Percentiles rank a stretch among this genome's conserved stretches.
Evolutionary conservation across 2,797 vertebrate species (phyloP).

Genomic region (Poecilia velifera): DNA sequence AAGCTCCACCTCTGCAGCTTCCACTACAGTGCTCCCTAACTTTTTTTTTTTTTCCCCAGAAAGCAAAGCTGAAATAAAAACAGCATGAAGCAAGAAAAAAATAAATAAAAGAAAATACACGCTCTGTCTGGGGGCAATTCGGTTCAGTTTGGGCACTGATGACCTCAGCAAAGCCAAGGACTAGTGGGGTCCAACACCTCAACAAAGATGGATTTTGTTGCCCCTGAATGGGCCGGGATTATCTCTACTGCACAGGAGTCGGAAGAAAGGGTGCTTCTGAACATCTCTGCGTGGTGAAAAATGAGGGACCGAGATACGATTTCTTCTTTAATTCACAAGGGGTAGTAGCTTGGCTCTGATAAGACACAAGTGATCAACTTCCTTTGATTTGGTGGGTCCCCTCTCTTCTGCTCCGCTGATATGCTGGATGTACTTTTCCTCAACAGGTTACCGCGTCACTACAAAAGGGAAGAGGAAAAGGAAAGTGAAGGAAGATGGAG

Average conservation of each 20-base stretch:
- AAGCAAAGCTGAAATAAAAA: slow-evolving; percentile 21
- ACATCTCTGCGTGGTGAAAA: slow-evolving; percentile 81
- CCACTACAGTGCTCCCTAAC: not conserved
- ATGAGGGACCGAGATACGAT: slow-evolving; percentile 82
- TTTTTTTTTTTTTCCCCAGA: not conserved
- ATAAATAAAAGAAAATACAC: not conserved
- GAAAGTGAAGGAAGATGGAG: slow-evolving; percentile 24
- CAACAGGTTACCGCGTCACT: slow-evolving; percentile 56
- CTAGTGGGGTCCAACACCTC: slow-evolving; percentile 73
- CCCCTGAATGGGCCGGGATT: slow-evolving; percentile 76
- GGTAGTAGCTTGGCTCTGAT: slow-evolving; percentile 84
- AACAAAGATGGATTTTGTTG: slow-evolving; percentile 82
- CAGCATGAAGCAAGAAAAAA: not conserved
- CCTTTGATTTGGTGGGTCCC: slow-evolving; percentile 69
- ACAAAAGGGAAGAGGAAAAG: slow-evolving; percentile 45
- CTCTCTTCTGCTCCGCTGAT: slow-evolving; percentile 54
- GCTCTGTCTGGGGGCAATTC: slow-evolving; percentile 31
- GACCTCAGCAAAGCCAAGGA: slow-evolving; percentile 82
- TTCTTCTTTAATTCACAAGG: slow-evolving; percentile 85
- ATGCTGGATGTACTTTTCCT: slow-evolving; percentile 59
- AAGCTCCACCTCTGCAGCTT: not conserved
- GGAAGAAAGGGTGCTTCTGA: slow-evolving; percentile 75
- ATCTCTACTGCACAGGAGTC: slow-evolving; percentile 82
- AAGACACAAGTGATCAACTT: slow-evolving; percentile 85
- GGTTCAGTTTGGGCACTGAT: slow-evolving; percentile 59